These are phyloP conservation scores for Pterois miles DNA, from an alignment of 2,797 vertebrate genomes.

Conservation along the genomic window DNA sequence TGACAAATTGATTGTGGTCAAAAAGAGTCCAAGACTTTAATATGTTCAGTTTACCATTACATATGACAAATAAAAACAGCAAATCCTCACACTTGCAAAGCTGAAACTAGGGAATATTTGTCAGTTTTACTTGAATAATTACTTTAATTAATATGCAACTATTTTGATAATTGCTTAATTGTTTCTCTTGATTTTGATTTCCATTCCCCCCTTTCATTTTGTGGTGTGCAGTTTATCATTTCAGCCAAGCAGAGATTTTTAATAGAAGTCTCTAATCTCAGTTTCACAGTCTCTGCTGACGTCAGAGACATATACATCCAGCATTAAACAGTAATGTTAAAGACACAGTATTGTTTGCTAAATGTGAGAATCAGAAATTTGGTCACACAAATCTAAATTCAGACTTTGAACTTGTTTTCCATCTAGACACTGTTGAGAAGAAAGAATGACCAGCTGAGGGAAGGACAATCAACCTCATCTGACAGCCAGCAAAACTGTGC, in stretches of 20 bases:
- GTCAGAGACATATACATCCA: neutral
- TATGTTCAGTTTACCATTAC: neutral
- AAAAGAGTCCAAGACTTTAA: neutral
- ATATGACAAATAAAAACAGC: neutral
- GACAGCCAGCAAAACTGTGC: constrained; percentile 86
- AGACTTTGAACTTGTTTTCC: constrained; percentile 25
- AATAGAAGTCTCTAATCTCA: neutral
- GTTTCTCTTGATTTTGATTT: neutral
- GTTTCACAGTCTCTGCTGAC: neutral
- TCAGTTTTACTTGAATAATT: neutral
- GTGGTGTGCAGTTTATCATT: neutral
- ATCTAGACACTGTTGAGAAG: constrained; percentile 68
- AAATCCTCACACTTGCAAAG: neutral
- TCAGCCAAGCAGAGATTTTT: neutral
- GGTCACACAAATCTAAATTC: neutral
- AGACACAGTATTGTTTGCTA: neutral
- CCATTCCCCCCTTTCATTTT: neutral
- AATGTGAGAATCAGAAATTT: neutral
- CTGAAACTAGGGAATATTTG: neutral
- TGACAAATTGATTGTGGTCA: neutral
- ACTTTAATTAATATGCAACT: neutral
- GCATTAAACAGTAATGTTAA: neutral
- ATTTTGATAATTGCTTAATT: neutral
- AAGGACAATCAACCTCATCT: constrained; percentile 84
- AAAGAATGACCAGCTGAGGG: constrained; percentile 78